Base-by-base conservation (phyloP, 2,888 invertebrate genomes). In the Syrphus vitripennis region DNA sequence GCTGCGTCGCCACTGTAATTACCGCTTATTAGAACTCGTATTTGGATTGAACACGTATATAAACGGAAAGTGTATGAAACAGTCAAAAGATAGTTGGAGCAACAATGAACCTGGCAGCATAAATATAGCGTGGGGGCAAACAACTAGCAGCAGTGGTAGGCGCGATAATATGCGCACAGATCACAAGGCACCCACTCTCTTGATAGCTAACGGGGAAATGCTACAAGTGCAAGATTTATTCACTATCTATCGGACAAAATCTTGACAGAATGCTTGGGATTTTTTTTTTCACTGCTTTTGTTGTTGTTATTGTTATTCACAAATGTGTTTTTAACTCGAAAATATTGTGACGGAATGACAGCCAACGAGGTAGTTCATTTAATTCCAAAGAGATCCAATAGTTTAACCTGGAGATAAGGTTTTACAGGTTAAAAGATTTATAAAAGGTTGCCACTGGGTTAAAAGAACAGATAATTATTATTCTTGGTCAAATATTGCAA, bases 1-100 rank as follows among this genome's bases (percentile, higher is more conserved):
- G 81, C 76, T 81, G 84, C 84, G 84, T 84, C 81, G 81, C 84
- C 84, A 84, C 81, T 71, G 84, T 84, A 84, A 84, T 84, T 81
- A 84, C 84, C 76, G 53, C 55, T 72, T 81, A 84, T 84, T 84
- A 84, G 81, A 84, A 84, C 81, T 72, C 53, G 84, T 84, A 84
- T 84, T 84, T 84, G 84, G 61, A 77, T 81, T 84, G 72, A 9
- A 7, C 45, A 45, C 12, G 16, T 6, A 42, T 2, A n/a, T 48
- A 48, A 26, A 37, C 48, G 21, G 16, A 48, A 10, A 45, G 34
- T 19, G 10, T 4, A 45, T n/a, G n/a, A 16, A 19, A 3, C 19
- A 48, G 9, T 19, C 9, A 19, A 19, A 45, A 45, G 45, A n/a
- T n/a, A 53, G 61, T 29, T 42, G 55, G 31, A 31, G 50, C 10